phyloP scores from a whole-genome alignment of 2,113 vertebrate species.

The Crotalus horridus region DNA sequence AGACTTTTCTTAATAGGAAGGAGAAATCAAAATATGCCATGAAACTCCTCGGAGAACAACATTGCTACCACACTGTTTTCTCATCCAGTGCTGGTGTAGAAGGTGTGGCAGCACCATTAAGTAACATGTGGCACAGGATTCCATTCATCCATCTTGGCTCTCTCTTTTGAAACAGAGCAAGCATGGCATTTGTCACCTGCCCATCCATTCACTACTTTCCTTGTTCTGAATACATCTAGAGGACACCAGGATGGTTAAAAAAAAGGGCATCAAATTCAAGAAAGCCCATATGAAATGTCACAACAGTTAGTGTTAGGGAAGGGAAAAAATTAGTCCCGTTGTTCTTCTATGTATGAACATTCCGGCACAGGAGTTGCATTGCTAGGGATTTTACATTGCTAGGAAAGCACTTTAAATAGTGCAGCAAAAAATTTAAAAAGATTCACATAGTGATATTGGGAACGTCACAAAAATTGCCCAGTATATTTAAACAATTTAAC shows the following conservation, averaged over 20 bases:
- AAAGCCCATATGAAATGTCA: not conserved
- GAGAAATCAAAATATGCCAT: not conserved
- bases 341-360: not conserved
- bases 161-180: not conserved
- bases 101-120: not conserved
- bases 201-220: not conserved
- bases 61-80: not conserved
- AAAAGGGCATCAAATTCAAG: not conserved
- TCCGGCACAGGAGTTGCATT: not conserved
- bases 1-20: not conserved
- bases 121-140: not conserved
- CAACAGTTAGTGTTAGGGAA: not conserved
- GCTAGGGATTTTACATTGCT: not conserved
- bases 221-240: not conserved
- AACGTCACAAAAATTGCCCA: not conserved
- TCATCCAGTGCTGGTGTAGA: not conserved
- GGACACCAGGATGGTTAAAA: not conserved
- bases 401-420: not conserved
- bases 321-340: not conserved
- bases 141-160: not conserved
- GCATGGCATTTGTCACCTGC: not conserved
- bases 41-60: not conserved
- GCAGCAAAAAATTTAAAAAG: not conserved
- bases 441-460: not conserved
- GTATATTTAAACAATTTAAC: not conserved